Percentiles rank a stretch among this genome's conserved stretches.
These are phyloP conservation scores for Acanthurus tractus DNA, from an alignment of 2,797 vertebrate species.

Conservation along the genomic window DNA sequence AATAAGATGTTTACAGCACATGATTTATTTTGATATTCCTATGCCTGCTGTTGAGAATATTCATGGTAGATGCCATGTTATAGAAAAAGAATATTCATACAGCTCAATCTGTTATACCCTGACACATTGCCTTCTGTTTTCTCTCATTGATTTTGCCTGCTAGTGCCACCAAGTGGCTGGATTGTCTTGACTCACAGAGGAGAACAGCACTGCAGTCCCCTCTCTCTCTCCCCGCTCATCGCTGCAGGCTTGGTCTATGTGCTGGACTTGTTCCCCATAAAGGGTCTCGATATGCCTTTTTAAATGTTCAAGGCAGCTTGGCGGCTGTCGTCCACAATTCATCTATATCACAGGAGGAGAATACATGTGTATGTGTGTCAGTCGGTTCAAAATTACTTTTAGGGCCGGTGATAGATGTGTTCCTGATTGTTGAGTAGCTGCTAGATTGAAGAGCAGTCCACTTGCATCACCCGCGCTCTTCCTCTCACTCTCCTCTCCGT, in stretches of 20 bases:
- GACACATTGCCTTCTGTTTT: slow-evolving; percentile 31
- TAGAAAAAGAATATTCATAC: slow-evolving; percentile 57
- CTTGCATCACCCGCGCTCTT: slow-evolving; percentile 52
- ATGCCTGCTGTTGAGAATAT: slow-evolving; percentile 59
- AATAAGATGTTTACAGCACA: slow-evolving; percentile 65
- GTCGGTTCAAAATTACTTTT: slow-evolving; percentile 67
- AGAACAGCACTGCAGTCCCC: slow-evolving; percentile 44
- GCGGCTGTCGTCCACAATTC: slow-evolving; percentile 48
- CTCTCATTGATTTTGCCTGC: slow-evolving; percentile 81
- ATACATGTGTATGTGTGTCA: slow-evolving; percentile 53
- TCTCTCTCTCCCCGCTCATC: slow-evolving; percentile 32
- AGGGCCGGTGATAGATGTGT: slow-evolving; percentile 65
- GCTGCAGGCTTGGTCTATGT: slow-evolving; percentile 22
- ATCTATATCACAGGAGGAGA: slow-evolving; percentile 44
- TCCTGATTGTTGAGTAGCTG: slow-evolving; percentile 74
- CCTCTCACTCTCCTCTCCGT: slow-evolving; percentile 50
- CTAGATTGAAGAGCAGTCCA: slow-evolving; percentile 70
- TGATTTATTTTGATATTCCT: slow-evolving; percentile 68
- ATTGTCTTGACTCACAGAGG: slow-evolving; percentile 39
- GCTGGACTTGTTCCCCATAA: slow-evolving; percentile 39
- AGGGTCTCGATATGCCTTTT: slow-evolving; percentile 35
- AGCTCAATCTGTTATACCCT: slow-evolving; percentile 51
- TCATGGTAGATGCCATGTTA: slow-evolving; percentile 42
- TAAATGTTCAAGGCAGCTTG: slow-evolving; percentile 42
- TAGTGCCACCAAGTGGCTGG: slow-evolving; percentile 87